phyloP scores from a whole-genome alignment of 2,113 vertebrate genomes.

The Malaclemys terrapin region DNA sequence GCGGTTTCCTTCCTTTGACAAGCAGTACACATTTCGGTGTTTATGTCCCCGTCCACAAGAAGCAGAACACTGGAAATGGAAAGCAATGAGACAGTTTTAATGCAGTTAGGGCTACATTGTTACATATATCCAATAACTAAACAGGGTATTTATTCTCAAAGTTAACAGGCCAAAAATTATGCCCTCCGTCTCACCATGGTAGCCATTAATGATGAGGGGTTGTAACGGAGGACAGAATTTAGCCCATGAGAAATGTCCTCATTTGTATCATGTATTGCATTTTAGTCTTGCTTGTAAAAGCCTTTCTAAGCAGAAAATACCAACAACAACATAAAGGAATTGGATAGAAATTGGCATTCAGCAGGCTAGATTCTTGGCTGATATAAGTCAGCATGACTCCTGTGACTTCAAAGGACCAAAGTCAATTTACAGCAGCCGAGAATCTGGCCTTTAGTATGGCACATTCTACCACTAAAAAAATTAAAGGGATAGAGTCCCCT shows the following conservation, averaged over 20 bases:
- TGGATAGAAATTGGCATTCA: slow-evolving; percentile 53
- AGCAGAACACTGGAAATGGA: slow-evolving; percentile 91
- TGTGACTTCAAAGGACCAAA: slow-evolving; percentile 31
- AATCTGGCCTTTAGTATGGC: slow-evolving; percentile 35
- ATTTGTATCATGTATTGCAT: not conserved
- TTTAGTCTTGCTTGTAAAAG: not conserved
- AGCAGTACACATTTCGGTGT: slow-evolving; percentile 90
- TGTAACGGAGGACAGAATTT: not conserved
- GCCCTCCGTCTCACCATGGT: not conserved
- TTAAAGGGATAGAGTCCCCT: not conserved
- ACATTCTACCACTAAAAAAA: not conserved
- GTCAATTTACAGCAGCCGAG: slow-evolving; percentile 45
- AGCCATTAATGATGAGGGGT: not conserved
- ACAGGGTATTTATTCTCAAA: not conserved
- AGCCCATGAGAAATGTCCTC: not conserved
- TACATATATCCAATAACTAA: not conserved
- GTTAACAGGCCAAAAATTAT: not conserved
- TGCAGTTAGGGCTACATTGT: not conserved
- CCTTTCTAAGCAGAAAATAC: not conserved
- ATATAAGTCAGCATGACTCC: not conserved
- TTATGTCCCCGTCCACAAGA: slow-evolving; percentile 94
- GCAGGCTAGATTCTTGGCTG: slow-evolving; percentile 48
- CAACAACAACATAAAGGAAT: not conserved
- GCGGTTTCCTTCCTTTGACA: slow-evolving; percentile 87
- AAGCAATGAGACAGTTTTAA: slow-evolving; percentile 79